Percentiles rank a stretch among this genome's conserved stretches.
Conservation (phyloP, 2,888 invertebrate species). For the Chaitophorus viminalis region DNA sequence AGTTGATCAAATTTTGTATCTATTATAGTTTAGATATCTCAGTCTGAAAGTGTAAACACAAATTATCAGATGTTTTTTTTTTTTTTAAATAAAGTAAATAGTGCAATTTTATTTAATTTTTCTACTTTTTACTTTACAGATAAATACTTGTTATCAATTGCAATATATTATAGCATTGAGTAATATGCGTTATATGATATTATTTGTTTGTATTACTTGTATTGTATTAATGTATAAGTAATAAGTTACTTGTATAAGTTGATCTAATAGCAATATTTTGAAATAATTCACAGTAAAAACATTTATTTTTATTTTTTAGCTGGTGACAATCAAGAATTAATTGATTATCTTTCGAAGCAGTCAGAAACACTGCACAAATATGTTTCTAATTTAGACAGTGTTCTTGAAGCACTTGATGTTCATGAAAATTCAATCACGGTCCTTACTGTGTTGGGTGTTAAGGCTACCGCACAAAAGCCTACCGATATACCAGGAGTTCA, state of each 20-base stretch:
- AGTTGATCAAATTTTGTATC: too few species aligned
- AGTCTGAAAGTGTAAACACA: too few species aligned
- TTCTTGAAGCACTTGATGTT: conserved; percentile 88
- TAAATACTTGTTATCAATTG: neutral
- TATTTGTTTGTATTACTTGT: neutral
- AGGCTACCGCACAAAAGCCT: conserved; percentile 68
- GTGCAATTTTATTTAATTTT: too few species aligned
- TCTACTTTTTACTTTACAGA: too few species aligned
- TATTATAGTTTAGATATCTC: too few species aligned
- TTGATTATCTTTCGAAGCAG: conserved; percentile 80
- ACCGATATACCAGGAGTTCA: conserved; percentile 62
- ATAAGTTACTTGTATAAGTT: too few species aligned
- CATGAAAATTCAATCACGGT: conserved; percentile 93
- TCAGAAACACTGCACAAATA: conserved; percentile 84
- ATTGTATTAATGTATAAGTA: too few species aligned
- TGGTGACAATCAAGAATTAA: conserved; percentile 71
- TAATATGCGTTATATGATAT: neutral
- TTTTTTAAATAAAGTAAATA: too few species aligned
- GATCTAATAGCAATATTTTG: neutral
- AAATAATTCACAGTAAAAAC: neutral
- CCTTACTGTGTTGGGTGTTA: conserved; percentile 84
- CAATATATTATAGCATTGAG: neutral
- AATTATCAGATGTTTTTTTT: too few species aligned
- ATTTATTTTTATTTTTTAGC: conserved; percentile 10
- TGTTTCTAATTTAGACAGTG: conserved; percentile 85